These are phyloP conservation scores for Petrocephalus sullivani DNA, from an alignment of 2,797 vertebrate genomes.

Conservation along the genomic window DNA sequence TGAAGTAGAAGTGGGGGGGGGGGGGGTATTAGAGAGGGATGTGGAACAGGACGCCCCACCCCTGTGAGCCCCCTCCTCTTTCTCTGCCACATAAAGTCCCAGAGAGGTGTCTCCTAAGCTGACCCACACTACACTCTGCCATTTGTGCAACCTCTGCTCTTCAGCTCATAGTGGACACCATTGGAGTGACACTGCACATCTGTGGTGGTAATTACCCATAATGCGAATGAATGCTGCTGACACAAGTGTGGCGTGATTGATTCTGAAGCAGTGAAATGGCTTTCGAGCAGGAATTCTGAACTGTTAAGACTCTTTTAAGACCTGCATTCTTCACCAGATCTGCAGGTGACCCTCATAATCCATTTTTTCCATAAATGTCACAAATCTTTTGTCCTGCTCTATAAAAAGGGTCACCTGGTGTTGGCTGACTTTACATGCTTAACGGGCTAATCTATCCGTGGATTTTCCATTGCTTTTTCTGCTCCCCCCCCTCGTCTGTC, in stretches of 20 bases:
- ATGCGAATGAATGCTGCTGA: neutral
- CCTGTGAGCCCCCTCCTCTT: slow-evolving; percentile 12
- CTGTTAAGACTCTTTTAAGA: neutral
- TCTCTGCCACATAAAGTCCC: neutral
- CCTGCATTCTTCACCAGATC: neutral
- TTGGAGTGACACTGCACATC: neutral
- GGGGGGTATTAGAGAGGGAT: neutral
- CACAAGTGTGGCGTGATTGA: neutral
- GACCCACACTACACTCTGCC: neutral
- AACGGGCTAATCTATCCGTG: neutral
- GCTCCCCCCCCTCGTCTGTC: neutral
- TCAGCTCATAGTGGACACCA: neutral
- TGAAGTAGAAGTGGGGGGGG: slow-evolving; percentile 23
- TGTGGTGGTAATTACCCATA: neutral
- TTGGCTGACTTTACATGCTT: neutral
- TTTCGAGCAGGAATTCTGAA: neutral
- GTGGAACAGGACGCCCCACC: neutral
- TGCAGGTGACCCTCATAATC: neutral
- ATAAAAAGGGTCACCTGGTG: neutral
- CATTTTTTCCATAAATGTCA: neutral
- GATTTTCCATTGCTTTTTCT: neutral
- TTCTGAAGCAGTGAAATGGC: neutral
- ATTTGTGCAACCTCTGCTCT: neutral
- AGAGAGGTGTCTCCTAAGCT: neutral
- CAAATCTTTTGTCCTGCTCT: neutral